A percentile compares a stretch with the other conserved stretches of the same genome.
Evolutionary conservation across 2,888 invertebrate species (phyloP).

Genomic region (Sinohyriopsis cumingii): DNA sequence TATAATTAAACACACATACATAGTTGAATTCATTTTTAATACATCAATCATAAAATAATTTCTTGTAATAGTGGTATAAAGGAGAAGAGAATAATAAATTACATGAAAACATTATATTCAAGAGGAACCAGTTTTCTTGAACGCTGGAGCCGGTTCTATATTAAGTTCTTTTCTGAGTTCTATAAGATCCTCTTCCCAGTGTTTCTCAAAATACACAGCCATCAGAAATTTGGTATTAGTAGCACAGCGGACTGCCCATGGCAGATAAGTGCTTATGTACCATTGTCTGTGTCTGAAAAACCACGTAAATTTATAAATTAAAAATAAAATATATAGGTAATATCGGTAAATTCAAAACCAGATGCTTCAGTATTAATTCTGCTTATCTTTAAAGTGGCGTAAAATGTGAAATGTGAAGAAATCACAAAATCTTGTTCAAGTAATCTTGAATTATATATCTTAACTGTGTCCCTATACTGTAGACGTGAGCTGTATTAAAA

Average conservation of each 20-base stretch:
- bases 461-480: no score
- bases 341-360: not conserved
- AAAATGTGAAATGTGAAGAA: no score
- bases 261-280: slow-evolving; percentile 78
- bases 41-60: no score
- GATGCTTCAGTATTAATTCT: no score
- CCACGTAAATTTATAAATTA: slow-evolving; percentile 3
- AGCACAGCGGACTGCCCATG: slow-evolving; percentile 67
- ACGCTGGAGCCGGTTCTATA: slow-evolving; percentile 73
- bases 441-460: no score
- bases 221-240: slow-evolving; percentile 82
- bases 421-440: not conserved
- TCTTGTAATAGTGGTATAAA: no score
- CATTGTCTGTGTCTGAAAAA: slow-evolving; percentile 70
- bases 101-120: no score
- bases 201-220: slow-evolving; percentile 91
- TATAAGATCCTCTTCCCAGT: slow-evolving; percentile 90
- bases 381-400: no score
- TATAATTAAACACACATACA: no score
- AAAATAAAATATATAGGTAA: not conserved
- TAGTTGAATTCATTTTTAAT: no score
- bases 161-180: slow-evolving; percentile 88
- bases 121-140: not conserved
- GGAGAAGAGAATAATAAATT: no score
- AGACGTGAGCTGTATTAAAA: no score